Percentiles rank a stretch among this genome's conserved stretches.
Conservation (phyloP, 2,113 vertebrate species). For the Rhipidura dahli region DNA sequence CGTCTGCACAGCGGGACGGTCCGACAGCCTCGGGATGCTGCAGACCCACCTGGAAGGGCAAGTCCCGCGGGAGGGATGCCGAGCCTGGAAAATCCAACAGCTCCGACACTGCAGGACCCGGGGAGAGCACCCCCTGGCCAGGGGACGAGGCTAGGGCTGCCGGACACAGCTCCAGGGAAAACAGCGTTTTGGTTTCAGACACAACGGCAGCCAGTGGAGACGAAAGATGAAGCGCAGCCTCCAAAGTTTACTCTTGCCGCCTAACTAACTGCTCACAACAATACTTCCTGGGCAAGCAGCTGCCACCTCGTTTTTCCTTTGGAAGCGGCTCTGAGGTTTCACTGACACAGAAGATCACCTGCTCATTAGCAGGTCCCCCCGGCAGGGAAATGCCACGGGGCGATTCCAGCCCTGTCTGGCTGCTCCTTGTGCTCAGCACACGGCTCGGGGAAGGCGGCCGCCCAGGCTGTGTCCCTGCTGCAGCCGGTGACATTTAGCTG, state of each 20-base stretch:
- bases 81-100: not conserved
- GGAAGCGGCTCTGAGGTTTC: not conserved
- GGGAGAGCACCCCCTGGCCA: not conserved
- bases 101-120: not conserved
- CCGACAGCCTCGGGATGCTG: not conserved
- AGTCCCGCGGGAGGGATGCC: rapidly evolving
- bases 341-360: not conserved
- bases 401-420: not conserved
- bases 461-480: not conserved
- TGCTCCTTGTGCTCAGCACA: not conserved
- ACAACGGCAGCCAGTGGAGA: not conserved
- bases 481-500: not conserved
- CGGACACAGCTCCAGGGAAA: not conserved
- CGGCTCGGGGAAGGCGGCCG: rapidly evolving
- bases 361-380: not conserved
- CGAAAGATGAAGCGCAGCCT: not conserved
- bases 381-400: not conserved
- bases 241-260: not conserved
- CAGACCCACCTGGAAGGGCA: not conserved
- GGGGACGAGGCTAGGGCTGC: not conserved
- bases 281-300: not conserved
- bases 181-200: not conserved
- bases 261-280: not conserved
- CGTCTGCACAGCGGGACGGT: not conserved
- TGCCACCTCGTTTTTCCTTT: not conserved